These are phyloP conservation scores for Ormyrus nitidulus DNA, from an alignment of 2,888 invertebrate genomes.

Conservation along the genomic window DNA sequence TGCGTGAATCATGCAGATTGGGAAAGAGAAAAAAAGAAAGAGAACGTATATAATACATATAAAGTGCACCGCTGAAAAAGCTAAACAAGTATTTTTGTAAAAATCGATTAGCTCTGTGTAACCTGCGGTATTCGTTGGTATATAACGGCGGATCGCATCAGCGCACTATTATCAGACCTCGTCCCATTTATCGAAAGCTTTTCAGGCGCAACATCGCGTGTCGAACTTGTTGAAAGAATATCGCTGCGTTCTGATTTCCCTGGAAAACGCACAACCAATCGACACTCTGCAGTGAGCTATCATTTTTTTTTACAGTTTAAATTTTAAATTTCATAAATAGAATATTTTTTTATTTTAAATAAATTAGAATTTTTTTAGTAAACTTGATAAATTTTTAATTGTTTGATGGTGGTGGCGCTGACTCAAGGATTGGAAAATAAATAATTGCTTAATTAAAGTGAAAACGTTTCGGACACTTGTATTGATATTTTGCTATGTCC, in stretches of 20 bases:
- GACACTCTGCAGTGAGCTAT: not conserved
- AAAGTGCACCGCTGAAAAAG: not conserved
- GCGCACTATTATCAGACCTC: conserved; percentile 1
- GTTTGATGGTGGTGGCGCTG: too few species aligned
- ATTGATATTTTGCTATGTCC: too few species aligned
- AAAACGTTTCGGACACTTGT: too few species aligned
- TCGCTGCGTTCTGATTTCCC: conserved; percentile 10
- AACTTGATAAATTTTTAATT: too few species aligned
- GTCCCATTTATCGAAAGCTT: conserved; percentile 11
- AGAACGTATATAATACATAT: not conserved
- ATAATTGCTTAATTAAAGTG: too few species aligned
- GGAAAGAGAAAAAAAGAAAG: not conserved
- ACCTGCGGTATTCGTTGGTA: conserved; percentile 8
- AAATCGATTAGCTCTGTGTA: conserved; percentile 12
- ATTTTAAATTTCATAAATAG: too few species aligned
- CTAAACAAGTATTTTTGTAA: not conserved
- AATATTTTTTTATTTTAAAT: too few species aligned
- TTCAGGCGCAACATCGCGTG: conserved; percentile 6
- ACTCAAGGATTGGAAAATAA: too few species aligned
- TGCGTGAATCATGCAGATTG: conserved; percentile 12
- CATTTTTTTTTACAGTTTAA: too few species aligned
- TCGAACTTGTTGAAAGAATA: not conserved
- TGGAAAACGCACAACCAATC: not conserved
- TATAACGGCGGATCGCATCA: conserved; percentile 4
- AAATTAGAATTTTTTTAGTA: too few species aligned